Evolutionary conservation across 2,113 vertebrate genomes (phyloP).

Genomic region (Tringa solitaria): DNA sequence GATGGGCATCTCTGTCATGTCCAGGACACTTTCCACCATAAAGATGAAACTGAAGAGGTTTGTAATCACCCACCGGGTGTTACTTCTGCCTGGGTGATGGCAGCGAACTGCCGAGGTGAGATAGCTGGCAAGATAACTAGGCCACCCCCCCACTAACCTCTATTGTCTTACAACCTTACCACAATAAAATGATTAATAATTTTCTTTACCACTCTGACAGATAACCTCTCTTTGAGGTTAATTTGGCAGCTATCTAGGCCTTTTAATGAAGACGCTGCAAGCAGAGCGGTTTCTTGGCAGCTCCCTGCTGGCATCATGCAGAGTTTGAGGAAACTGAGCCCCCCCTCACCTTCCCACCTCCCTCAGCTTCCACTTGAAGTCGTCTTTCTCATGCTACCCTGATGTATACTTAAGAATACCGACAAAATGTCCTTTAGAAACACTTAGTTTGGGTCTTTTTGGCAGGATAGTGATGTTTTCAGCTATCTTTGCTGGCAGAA

Average conservation of each 20-base stretch:
- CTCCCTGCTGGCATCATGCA: neutral
- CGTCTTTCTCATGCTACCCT: neutral
- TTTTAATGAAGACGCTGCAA: neutral
- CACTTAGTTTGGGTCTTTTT: neutral
- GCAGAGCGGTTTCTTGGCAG: neutral
- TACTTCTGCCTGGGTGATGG: neutral
- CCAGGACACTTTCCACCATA: neutral
- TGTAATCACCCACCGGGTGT: neutral
- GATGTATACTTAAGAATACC: neutral
- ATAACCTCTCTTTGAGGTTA: slow-evolving; percentile 23
- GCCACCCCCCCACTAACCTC: neutral
- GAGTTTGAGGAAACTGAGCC: neutral
- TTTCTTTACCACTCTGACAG: neutral
- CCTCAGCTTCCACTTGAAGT: neutral
- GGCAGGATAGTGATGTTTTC: neutral
- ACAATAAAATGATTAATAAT: slow-evolving; percentile 34
- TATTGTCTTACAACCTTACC: neutral
- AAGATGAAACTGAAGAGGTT: neutral
- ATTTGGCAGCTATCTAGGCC: slow-evolving; percentile 9
- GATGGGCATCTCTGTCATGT: fast-evolving
- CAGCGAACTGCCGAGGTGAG: neutral
- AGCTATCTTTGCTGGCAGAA: neutral
- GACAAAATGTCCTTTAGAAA: neutral
- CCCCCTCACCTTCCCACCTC: fast-evolving
- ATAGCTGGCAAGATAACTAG: neutral